Evolutionary conservation across 2,888 invertebrate genomes (phyloP), one percentile per base, ranked within the genome.

Genomic region (Drosophila nigritarsus): DNA sequence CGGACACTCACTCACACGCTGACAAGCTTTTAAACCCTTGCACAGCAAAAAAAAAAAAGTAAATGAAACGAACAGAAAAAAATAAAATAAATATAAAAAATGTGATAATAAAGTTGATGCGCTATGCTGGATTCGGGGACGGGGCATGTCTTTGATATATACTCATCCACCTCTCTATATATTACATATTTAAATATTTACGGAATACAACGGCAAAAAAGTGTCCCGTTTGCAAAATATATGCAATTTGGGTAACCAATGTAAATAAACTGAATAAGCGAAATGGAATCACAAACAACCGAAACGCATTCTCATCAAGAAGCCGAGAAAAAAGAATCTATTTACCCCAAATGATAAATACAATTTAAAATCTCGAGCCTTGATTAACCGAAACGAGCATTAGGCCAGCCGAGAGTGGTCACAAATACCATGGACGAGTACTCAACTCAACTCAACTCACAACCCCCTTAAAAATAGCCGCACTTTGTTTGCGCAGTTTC

Each of bases 41-140:
- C 66, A 54, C 61, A 48, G 34, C 53, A 55, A 51, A 70, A 55
- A 48, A 75, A 34, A 58, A 56, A 51, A 56, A 51, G 51, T 15
- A 51, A n/a, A 53, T 9, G 30, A 2, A 9, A 11, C 40, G 8
- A 45, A 20, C 20, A 20, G 20, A 45, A 38, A 38, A 55, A 34
- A 45, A 15, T 29, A 48, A 42, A 36, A 63, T 27, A 56, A 48
- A 61, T 56, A 68, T 63, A 82, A 80, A 77, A 80, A 79, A 77
- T 72, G 75, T 85, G 88, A 90, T 91, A 91, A 91, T 90, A 91
- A 90, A 87, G 88, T 87, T 83, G 85, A 89, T 74, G 65, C 69
- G 74, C 64, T 85, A 79, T 80, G 29, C 65, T 76, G 71, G 75
- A 65, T 63, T 53, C 49, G 58, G 87, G 65, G 53, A 38, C 36